These are phyloP conservation scores for Cichlasoma orientale DNA, from an alignment of 2,797 vertebrate species.

Conservation along the genomic window DNA sequence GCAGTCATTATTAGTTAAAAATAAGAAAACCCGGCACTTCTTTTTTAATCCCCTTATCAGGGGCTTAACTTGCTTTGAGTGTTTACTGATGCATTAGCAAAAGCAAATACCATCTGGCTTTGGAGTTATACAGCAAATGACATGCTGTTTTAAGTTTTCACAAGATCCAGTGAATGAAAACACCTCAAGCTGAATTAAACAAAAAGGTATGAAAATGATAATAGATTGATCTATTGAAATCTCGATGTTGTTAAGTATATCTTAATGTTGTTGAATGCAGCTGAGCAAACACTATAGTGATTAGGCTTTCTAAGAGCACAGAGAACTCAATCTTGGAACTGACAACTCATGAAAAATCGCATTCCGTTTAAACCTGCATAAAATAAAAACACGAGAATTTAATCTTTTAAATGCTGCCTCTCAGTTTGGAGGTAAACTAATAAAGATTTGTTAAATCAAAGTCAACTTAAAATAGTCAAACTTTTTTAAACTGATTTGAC, in stretches of 20 bases:
- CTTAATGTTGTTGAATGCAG: too few relatives aligned
- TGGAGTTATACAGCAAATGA: background rate
- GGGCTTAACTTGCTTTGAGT: background rate
- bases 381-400: background rate
- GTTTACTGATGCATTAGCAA: background rate
- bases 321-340: too few relatives aligned
- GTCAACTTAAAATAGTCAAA: background rate
- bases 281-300: too few relatives aligned
- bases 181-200: background rate
- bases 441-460: background rate
- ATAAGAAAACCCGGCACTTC: background rate
- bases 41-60: background rate
- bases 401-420: background rate
- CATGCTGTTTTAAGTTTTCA: background rate
- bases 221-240: too few relatives aligned
- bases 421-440: background rate
- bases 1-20: background rate
- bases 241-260: too few relatives aligned
- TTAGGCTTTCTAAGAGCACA: too few relatives aligned
- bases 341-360: background rate
- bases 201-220: background rate
- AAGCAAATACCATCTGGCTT: background rate
- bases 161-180: background rate
- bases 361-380: background rate
- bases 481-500: background rate